Evolutionary conservation across 1,140 invertebrate genomes (phyloP), one percentile per base, ranked within the genome.

Genomic region (Eriosoma lanigerum): DNA sequence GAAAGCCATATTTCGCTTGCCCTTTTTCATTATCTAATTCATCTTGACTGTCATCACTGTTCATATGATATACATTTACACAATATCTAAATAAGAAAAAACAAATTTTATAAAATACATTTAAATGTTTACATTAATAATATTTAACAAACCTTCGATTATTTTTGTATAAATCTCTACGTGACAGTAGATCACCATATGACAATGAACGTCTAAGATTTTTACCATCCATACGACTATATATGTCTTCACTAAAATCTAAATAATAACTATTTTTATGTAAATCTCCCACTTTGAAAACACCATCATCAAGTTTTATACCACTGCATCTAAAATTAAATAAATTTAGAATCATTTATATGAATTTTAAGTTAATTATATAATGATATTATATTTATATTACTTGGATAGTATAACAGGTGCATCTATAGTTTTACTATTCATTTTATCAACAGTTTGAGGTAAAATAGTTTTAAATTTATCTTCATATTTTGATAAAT

Each of bases 201-300:
- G 75, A 78, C 9, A 78, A 58, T 48, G 75, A 78, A n/a, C 75
- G 56, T 0, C 75, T 78, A 19, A 78, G 38, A 46, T 58, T 78
- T 78, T 58, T 78, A 58, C 58, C 24, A 46, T 78, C 56, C 17
- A 78, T 60, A n/a, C 38, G 56, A 58, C 56, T 78, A 15, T 78
- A 62, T 21, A 78, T 78, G 1, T 60, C 75, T 78, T 60, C 54
- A 62, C 75, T 78, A 46, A 78, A 78, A 62, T 78, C 75, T 12
- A 78, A 62, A 62, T 78, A 78, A 48, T 78, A 78, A 78, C 75
- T 78, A 13, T 78, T 78, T 62, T 78, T 78, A 15, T 78, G 75
- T n/a, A 78, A 78, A 78, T 78, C 75, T 1, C 75, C 75, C 6
- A 78, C 75, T 78, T 78, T 78, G 24, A 78, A 78, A 19, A 78